Evolutionary conservation across 2,888 invertebrate genomes (phyloP), one percentile per base, ranked within the genome.

Genomic region (Agonopterix arenella): DNA sequence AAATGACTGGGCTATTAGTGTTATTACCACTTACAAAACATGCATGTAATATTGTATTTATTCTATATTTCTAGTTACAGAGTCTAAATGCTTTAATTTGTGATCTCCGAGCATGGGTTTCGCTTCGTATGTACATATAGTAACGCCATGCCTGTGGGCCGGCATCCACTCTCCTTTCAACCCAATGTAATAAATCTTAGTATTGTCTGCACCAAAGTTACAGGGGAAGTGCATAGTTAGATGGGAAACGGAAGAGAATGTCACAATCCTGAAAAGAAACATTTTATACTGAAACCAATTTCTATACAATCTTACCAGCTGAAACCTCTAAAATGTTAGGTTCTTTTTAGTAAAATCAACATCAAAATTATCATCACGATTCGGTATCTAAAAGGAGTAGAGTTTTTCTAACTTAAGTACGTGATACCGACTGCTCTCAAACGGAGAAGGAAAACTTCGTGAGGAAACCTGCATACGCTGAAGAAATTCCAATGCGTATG

Each of bases 161-260:
- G 94, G 93, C 9, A 92, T 91, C 89, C 95, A 99, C 86, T 99
- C 98, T 16, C 99, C 99, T 74, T 94, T 93, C 43, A 99, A 90
- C 9, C 98, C 99, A 70, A 99, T 98, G 74, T 99, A 99, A 75
- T 95, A 96, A 55, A 98, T 93, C 70, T 92, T 93, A 1, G 97
- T 96, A 47, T 84, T 91, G n/a, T 96, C 96, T 11, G 90, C 92
- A 16, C 98, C 98, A 84, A 94, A 97, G 82, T 97, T 98, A 11
- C 90, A 90, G 8, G 97, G 96, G 74, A 99, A 97, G 84, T 98
- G 95, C 66, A 99, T 90, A 2, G 96, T 93, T 55, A 99, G 89
- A 84, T 98, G 95, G 64, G 95, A 91, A 4, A 98, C 95, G 36
- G 94, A 95, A 49, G 96, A 95, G 86, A 99, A 99, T 61, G 95